These are phyloP conservation scores for Pachyseris speciosa DNA, from an alignment of 64 coral and sea anemone genomes.

Conservation along the genomic window DNA sequence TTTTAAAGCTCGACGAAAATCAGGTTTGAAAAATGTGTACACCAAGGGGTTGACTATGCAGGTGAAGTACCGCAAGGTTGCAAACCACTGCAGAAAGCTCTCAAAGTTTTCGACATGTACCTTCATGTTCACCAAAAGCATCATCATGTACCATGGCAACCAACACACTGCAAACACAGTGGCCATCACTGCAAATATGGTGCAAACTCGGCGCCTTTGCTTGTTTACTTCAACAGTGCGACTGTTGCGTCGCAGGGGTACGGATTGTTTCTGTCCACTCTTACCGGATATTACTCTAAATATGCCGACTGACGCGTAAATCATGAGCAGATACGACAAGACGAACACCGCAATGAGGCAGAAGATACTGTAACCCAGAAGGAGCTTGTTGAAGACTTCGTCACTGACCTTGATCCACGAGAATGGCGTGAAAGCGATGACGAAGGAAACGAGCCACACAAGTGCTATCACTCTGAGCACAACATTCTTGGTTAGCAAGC, in stretches of 20 bases:
- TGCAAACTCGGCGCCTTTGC: not conserved
- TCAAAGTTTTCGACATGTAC: slow-evolving; percentile 2
- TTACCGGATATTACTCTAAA: not conserved
- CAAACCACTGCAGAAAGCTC: slow-evolving; percentile 1
- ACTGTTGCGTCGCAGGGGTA: not conserved
- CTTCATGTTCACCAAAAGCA: slow-evolving; percentile 35
- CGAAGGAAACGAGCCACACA: slow-evolving; percentile 53
- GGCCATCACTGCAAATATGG: slow-evolving; percentile 70
- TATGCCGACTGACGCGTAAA: not conserved
- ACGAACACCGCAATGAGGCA: not conserved
- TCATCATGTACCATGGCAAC: slow-evolving; percentile 78
- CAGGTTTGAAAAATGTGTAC: slow-evolving; percentile 87
- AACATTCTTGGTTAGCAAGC: not conserved
- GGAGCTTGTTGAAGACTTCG: not conserved
- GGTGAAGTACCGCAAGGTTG: slow-evolving; percentile 56
- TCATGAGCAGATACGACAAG: not conserved
- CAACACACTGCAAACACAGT: slow-evolving; percentile 66
- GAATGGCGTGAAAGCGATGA: slow-evolving; percentile 54
- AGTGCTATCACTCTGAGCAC: not conserved
- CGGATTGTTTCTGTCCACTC: not conserved
- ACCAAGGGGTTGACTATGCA: slow-evolving; percentile 61
- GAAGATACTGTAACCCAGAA: not conserved
- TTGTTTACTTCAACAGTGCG: too few species aligned
- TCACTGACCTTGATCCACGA: slow-evolving; percentile 45
- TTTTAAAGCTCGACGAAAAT: slow-evolving; percentile 72